Conservation (phyloP, 2,888 invertebrate species). For the Nephrotoma flavescens region DNA sequence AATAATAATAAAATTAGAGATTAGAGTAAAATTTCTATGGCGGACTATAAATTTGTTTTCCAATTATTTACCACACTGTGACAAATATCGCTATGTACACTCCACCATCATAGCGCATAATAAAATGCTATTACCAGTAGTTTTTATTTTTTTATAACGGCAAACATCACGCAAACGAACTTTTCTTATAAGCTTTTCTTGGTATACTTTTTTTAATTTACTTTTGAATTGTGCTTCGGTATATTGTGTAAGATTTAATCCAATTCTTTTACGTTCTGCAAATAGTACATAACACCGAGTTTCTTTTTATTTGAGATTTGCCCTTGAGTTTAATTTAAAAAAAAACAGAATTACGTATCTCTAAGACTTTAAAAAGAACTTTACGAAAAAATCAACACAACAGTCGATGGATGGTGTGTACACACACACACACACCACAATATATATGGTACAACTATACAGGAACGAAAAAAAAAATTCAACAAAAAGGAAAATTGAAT, state of each 20-base stretch:
- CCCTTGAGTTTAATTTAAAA: neutral
- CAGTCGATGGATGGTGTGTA: too few relatives aligned
- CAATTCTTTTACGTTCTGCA: neutral
- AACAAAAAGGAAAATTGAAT: neutral
- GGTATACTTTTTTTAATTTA: neutral
- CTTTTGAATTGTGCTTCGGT: neutral
- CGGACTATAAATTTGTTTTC: neutral
- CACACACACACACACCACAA: neutral
- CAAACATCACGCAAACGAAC: neutral
- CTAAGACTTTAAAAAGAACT: neutral
- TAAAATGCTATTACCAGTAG: neutral
- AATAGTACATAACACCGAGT: neutral
- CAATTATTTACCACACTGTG: neutral
- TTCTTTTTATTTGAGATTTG: neutral
- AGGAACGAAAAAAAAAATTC: neutral
- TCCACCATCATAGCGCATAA: neutral
- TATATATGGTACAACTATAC: neutral
- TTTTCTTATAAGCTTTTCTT: neutral
- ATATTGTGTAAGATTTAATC: neutral
- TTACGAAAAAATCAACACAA: neutral
- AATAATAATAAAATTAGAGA: neutral
- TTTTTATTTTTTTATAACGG: neutral
- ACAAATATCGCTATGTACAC: neutral
- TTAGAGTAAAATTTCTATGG: neutral
- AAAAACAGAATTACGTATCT: neutral